Conservation (phyloP, 2,888 invertebrate species). For the Ashinkailepas kermadecensis region DNA sequence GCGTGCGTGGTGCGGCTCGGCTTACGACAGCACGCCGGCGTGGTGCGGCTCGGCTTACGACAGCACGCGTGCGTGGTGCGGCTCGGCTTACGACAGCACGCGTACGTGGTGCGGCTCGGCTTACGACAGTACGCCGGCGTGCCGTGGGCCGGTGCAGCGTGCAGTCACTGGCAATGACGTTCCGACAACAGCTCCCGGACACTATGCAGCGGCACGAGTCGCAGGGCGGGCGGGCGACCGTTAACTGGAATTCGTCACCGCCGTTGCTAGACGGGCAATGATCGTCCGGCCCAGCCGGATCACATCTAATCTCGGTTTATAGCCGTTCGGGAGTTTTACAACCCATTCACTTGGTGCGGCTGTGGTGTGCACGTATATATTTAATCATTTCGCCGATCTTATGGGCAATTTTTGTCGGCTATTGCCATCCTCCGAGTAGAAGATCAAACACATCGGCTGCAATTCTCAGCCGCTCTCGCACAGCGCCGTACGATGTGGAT, state of each 20-base stretch:
- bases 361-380: background rate
- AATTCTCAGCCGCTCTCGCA: background rate
- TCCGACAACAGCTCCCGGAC: too few relatives aligned
- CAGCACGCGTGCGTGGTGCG: background rate
- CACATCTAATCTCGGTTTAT: constrained; percentile 11
- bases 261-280: background rate
- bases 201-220: background rate
- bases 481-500: background rate
- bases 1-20: too few relatives aligned
- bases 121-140: background rate
- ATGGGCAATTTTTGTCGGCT: background rate
- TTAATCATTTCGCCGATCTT: background rate
- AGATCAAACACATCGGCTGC: background rate
- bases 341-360: background rate
- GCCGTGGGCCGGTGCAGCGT: too few relatives aligned
- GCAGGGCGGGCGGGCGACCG: background rate
- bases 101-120: background rate
- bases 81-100: background rate
- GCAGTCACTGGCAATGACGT: too few relatives aligned
- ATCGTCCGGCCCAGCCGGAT: background rate
- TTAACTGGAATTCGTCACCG: background rate
- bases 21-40: too few relatives aligned
- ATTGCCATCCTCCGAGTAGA: background rate
- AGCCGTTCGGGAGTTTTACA: background rate
- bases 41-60: background rate